Evolutionary conservation across 2,888 invertebrate species (phyloP).

Genomic region (Hipparchia semele): DNA sequence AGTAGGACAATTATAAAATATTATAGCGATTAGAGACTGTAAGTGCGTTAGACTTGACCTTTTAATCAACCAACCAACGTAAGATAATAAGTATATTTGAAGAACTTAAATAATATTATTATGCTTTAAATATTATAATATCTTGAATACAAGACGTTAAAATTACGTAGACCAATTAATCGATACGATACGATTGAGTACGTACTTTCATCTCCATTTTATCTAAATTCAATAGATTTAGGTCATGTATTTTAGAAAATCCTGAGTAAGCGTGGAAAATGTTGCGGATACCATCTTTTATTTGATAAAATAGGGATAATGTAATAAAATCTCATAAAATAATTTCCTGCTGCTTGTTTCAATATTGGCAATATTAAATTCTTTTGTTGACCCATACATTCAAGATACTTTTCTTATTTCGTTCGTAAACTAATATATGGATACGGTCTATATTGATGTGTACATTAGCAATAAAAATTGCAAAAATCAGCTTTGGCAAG

Average conservation of each 20-base stretch:
- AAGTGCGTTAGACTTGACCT: neutral
- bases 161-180: too few relatives aligned
- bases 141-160: too few relatives aligned
- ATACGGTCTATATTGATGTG: too few relatives aligned
- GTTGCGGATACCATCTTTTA: neutral
- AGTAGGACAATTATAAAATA: neutral
- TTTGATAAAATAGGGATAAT: neutral
- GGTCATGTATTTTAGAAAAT: constrained; percentile 1
- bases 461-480: neutral
- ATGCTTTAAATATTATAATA: neutral
- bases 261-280: too few relatives aligned
- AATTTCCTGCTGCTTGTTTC: neutral
- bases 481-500: neutral
- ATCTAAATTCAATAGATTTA: constrained; percentile 23
- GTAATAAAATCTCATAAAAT: neutral
- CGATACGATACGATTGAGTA: neutral
- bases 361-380: constrained; percentile 9
- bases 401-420: neutral
- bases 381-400: neutral
- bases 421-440: neutral
- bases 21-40: neutral
- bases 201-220: neutral
- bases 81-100: neutral
- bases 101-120: neutral
- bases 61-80: neutral